A percentile compares a stretch with the other conserved stretches of the same genome.
phyloP scores from a whole-genome alignment of 2,888 invertebrate species.

The Nemotelus pantherinus region DNA sequence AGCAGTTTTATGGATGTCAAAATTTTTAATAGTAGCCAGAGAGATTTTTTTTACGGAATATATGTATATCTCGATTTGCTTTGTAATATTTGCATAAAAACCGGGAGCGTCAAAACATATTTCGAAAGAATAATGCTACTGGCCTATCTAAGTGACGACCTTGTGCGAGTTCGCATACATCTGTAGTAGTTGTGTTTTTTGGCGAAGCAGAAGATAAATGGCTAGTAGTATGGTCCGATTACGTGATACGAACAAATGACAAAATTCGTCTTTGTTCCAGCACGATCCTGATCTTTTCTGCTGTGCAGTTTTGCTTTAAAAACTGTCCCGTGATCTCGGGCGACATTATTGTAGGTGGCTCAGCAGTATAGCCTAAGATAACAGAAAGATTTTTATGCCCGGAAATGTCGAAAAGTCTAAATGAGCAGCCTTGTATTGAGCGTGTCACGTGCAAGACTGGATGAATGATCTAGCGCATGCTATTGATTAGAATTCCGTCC shows the following conservation, averaged over 20 bases:
- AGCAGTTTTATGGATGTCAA: slow-evolving; percentile 29
- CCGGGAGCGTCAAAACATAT: slow-evolving; percentile 32
- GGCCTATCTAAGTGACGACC: background rate
- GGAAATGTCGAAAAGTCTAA: background rate
- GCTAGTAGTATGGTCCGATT: background rate
- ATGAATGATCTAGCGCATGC: too few relatives aligned
- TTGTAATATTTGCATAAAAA: slow-evolving; percentile 35
- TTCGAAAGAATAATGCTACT: slow-evolving; percentile 9
- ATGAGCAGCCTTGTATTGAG: background rate
- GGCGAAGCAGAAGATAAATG: background rate
- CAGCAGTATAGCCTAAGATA: background rate
- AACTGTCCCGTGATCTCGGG: background rate
- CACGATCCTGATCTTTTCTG: slow-evolving; percentile 23
- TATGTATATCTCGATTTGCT: background rate
- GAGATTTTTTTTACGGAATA: slow-evolving; percentile 7
- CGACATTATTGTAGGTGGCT: background rate
- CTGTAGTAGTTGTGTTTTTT: background rate
- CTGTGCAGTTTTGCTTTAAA: background rate
- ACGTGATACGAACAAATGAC: slow-evolving; percentile 38
- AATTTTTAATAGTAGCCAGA: slow-evolving; percentile 30
- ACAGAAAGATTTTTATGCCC: background rate
- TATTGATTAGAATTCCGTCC: too few relatives aligned
- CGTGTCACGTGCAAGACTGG: slow-evolving; percentile 10
- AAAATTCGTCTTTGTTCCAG: slow-evolving; percentile 9
- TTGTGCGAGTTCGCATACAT: background rate